Percentiles rank a stretch among this genome's conserved stretches.
phyloP scores from a whole-genome alignment of 1,140 invertebrate genomes.

The Drosophila equinoxialis region DNA sequence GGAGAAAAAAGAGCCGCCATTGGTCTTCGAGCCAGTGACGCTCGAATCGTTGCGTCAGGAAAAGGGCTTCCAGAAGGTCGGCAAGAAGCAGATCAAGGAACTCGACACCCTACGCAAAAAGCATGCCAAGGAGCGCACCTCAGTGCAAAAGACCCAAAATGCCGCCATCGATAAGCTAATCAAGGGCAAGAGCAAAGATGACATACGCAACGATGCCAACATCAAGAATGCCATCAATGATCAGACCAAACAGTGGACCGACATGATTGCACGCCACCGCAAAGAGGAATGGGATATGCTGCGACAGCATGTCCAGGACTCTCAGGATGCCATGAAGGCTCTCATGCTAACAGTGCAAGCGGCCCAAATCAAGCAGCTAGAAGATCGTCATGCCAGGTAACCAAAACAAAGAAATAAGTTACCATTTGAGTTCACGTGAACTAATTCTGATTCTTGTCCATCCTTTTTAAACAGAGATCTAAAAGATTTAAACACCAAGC shows the following conservation, averaged over 20 bases:
- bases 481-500: conserved; percentile 97
- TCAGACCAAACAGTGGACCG: conserved; percentile 97
- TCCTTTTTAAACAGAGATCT: conserved; percentile 88
- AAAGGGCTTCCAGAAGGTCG: conserved; percentile 97
- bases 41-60: conserved; percentile 94
- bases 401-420: conserved; percentile 13
- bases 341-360: conserved; percentile 93
- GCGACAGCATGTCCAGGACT: conserved; percentile 92
- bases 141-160: conserved; percentile 97
- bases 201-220: conserved; percentile 90
- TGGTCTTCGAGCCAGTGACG: conserved; percentile 96
- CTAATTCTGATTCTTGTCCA: not conserved
- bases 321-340: conserved; percentile 92
- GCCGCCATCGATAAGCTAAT: conserved; percentile 97
- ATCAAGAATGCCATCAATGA: conserved; percentile 92
- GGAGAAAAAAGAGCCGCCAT: conserved; percentile 88
- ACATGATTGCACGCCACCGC: conserved; percentile 94
- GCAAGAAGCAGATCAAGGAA: conserved; percentile 98
- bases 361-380: conserved; percentile 94
- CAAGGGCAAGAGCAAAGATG: conserved; percentile 94
- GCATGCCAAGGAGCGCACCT: conserved; percentile 95
- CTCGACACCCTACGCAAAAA: conserved; percentile 95
- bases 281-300: conserved; percentile 95
- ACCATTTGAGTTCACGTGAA: no score
- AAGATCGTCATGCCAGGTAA: conserved; percentile 94